Evolutionary conservation across 2,113 vertebrate species (phyloP), one percentile per base, ranked within the genome.

Genomic region (Ceuthmochares aereus): DNA sequence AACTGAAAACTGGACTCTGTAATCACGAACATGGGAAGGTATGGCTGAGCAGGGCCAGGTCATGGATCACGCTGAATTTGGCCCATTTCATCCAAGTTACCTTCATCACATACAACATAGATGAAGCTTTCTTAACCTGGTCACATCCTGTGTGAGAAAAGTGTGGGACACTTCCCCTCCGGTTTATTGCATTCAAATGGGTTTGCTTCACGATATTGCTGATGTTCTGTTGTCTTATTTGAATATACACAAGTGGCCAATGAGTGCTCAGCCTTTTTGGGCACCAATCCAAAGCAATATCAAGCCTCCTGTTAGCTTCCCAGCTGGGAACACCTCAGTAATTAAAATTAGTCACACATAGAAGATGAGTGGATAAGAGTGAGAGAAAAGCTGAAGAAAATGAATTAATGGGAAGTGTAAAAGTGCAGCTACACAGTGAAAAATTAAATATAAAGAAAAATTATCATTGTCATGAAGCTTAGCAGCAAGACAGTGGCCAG

Each of bases 261-360:
- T 59, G 75, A 86, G 34, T 55, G 13, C 3, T 8, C 73, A 90
- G 55, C 34, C 72, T 60, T 90, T 88, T 94, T 95, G 90, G 95
- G 94, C 93, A 94, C 34, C 59, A 81, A 13, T 91, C 82, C 96
- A 97, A 96, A 74, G 75, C 43, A 95, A 76, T 91, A 94, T 86
- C 67, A 86, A 91, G 37, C 58, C 77, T 93, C 54, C 47, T 0
- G 0, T 91, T 76, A 82, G 58, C 30, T 73, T 79, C 84, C 45
- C 89, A 94, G 70, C 52, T 89, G 91, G 75, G 79, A 93, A 86
- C 63, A 67, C 54, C 45, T 77, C 67, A 59, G 58, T 93, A 87
- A 91, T 96, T 97, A 97, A 96, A 95, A 91, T 88, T 79, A 95
- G 92, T 94, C 87, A 92, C 85, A 90, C 82, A 88, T 83, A 73